Evolutionary conservation across 2,888 invertebrate genomes (phyloP).

Genomic region (Thera obeliscata): DNA sequence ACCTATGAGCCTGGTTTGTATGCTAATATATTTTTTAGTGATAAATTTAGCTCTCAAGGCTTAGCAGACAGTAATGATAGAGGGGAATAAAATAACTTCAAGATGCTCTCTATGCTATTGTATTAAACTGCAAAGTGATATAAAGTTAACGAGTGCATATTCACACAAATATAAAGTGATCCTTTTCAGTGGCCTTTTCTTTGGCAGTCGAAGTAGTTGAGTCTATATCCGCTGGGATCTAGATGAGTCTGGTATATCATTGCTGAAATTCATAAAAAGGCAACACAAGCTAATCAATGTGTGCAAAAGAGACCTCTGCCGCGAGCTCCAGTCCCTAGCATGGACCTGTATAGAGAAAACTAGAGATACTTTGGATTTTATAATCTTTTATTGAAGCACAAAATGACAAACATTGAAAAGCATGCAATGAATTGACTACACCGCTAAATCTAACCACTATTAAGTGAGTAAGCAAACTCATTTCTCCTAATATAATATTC

Average conservation of each 20-base stretch:
- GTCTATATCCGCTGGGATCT: not conserved
- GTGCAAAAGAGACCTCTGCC: conserved; percentile 69
- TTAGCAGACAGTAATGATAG: not conserved
- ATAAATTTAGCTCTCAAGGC: too few relatives aligned
- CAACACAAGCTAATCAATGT: conserved; percentile 72
- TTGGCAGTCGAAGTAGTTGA: not conserved
- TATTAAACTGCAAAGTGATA: conserved; percentile 1
- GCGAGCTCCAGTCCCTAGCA: conserved; percentile 36
- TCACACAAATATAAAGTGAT: not conserved
- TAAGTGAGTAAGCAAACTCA: conserved; percentile 20
- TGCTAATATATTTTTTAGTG: too few relatives aligned
- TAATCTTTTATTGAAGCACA: conserved; percentile 78
- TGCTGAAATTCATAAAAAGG: conserved; percentile 71
- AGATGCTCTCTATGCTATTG: conserved; percentile 8
- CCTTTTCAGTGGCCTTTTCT: not conserved
- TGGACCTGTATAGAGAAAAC: conserved; percentile 52
- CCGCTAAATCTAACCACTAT: conserved; percentile 40
- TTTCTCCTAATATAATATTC: conserved; percentile 31
- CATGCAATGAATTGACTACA: conserved; percentile 74
- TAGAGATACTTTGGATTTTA: conserved; percentile 53
- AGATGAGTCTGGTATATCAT: conserved; percentile 1
- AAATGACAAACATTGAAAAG: conserved; percentile 76
- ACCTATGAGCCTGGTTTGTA: too few relatives aligned
- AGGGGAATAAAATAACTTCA: conserved; percentile 10
- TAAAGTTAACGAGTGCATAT: not conserved